Evolutionary conservation across 2,797 vertebrate species (phyloP).

Genomic region (Geotrypetes seraphini): DNA sequence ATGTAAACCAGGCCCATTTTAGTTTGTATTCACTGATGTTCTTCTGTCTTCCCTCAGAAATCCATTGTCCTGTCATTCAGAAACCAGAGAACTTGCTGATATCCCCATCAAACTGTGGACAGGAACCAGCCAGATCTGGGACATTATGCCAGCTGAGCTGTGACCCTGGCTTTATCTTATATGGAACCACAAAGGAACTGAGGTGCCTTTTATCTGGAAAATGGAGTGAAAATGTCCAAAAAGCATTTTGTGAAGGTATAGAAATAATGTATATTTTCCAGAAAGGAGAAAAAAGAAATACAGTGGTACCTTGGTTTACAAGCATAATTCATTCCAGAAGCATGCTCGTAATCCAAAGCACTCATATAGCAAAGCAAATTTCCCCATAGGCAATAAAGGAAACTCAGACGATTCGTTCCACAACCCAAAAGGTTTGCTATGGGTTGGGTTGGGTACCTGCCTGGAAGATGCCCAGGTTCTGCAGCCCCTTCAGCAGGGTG

Average conservation of each 20-base stretch:
- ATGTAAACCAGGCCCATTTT: too few relatives aligned
- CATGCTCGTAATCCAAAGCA: too few relatives aligned
- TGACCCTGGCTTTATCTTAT: conserved; percentile 69
- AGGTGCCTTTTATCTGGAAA: conserved; percentile 72
- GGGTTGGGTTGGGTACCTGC: too few relatives aligned
- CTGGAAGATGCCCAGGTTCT: too few relatives aligned
- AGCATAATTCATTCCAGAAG: too few relatives aligned
- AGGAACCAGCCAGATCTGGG: conserved; percentile 54
- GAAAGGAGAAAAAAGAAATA: background rate
- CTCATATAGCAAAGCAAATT: too few relatives aligned
- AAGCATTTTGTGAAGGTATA: conserved; percentile 76
- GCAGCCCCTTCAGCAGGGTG: too few relatives aligned
- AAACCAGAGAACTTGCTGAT: conserved; percentile 57
- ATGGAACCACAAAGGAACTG: conserved; percentile 60
- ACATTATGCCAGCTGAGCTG: conserved; percentile 72
- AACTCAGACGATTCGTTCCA: too few relatives aligned
- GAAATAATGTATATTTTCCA: background rate
- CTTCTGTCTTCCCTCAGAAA: conserved; percentile 51
- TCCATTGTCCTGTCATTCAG: conserved; percentile 62
- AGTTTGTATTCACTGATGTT: background rate
- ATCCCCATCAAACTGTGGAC: conserved; percentile 67
- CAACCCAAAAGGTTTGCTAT: too few relatives aligned
- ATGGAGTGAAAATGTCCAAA: conserved; percentile 72
- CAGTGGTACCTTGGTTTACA: too few relatives aligned
- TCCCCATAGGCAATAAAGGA: too few relatives aligned